phyloP scores from a whole-genome alignment of 2,888 invertebrate genomes.

The Netelia melanura region DNA sequence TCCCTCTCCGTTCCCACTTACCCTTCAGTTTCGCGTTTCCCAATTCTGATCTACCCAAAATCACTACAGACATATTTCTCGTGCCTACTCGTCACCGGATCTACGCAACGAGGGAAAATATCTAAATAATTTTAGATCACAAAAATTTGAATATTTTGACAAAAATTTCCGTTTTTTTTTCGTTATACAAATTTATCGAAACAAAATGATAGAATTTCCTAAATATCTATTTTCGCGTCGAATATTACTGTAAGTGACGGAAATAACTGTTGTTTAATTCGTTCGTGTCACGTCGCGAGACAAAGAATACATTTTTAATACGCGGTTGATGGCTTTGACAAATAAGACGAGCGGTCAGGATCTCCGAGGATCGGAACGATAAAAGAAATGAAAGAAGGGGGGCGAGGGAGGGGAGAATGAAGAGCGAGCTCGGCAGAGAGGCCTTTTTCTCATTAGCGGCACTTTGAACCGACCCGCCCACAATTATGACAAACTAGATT shows the following conservation, averaged over 20 bases:
- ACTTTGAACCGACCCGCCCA: slow-evolving; percentile 84
- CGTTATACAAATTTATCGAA: not conserved
- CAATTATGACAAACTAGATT: slow-evolving; percentile 85
- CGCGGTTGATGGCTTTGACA: slow-evolving; percentile 45
- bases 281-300: not conserved
- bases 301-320: slow-evolving; percentile 39
- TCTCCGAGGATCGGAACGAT: slow-evolving; percentile 16
- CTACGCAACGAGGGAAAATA: too few relatives aligned
- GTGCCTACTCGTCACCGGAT: not conserved
- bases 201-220: not conserved
- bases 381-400: slow-evolving; percentile 11
- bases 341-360: slow-evolving; percentile 40
- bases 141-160: too few relatives aligned
- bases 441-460: slow-evolving; percentile 84
- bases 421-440: slow-evolving; percentile 45
- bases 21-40: slow-evolving; percentile 50
- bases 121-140: too few relatives aligned
- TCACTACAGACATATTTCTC: not conserved
- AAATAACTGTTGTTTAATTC: not conserved
- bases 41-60: not conserved
- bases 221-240: too few relatives aligned
- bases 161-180: not conserved
- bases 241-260: not conserved
- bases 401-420: slow-evolving; percentile 27
- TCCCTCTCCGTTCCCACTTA: slow-evolving; percentile 82